Percentiles rank a stretch among this genome's conserved stretches.
phyloP scores from a whole-genome alignment of 2,797 vertebrate genomes.

The Pangasius djambal region DNA sequence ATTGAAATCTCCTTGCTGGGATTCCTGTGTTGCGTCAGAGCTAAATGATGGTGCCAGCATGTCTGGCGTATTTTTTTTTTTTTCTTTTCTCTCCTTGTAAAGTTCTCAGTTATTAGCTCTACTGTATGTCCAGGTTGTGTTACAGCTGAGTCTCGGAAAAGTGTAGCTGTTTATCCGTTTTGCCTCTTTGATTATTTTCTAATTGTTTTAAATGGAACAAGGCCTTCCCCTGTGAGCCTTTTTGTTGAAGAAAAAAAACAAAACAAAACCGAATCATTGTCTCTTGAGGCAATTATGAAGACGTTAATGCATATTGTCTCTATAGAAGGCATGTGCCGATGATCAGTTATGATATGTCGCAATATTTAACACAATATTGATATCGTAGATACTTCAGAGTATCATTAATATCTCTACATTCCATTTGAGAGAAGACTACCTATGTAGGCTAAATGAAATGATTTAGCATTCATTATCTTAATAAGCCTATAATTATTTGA shows the following conservation, averaged over 20 bases:
- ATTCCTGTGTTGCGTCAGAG: conserved; percentile 29
- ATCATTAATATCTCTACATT: background rate
- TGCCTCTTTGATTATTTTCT: background rate
- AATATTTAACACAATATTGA: background rate
- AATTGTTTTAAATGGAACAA: background rate
- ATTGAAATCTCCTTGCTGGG: conserved; percentile 20
- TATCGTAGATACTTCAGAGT: background rate
- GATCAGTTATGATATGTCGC: background rate
- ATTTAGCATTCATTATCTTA: background rate
- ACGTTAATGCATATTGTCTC: background rate
- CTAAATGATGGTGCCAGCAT: conserved; percentile 12
- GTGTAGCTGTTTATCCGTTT: conserved; percentile 57
- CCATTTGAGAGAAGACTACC: background rate
- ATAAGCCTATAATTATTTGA: background rate
- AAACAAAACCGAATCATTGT: background rate
- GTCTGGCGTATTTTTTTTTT: background rate
- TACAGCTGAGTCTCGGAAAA: conserved; percentile 31
- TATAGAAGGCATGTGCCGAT: background rate
- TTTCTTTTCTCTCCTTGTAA: background rate
- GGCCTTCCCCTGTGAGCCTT: background rate
- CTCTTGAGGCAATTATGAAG: background rate
- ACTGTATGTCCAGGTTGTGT: background rate
- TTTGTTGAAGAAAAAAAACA: background rate
- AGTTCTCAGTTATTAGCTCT: conserved; percentile 11
- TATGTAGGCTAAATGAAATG: background rate